phyloP scores from a whole-genome alignment of 2,113 vertebrate species.

The Pelobates fuscus region DNA sequence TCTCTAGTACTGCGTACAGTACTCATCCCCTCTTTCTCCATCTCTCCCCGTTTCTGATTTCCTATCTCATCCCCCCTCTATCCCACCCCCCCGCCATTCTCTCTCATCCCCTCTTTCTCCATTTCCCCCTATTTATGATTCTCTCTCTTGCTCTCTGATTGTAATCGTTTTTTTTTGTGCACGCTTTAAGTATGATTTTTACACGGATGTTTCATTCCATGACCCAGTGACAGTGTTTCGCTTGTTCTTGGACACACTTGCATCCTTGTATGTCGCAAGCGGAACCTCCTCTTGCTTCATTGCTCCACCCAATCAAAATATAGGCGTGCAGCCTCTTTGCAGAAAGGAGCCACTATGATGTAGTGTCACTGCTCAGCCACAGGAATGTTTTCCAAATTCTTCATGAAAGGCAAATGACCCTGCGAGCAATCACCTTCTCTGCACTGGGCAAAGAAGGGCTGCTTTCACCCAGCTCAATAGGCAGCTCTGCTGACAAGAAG shows the following conservation, averaged over 20 bases:
- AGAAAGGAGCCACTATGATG: slow-evolving; percentile 31
- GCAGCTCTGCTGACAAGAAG: neutral
- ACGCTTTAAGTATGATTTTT: too few species aligned
- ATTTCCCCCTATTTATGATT: too few species aligned
- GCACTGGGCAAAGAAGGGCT: neutral
- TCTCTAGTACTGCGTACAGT: too few species aligned
- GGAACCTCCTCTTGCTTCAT: slow-evolving; percentile 3
- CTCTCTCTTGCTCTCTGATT: too few species aligned
- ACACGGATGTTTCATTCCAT: neutral
- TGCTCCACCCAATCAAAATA: slow-evolving; percentile 26
- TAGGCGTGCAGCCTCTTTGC: neutral
- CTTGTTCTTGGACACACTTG: slow-evolving; percentile 32
- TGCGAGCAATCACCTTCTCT: neutral
- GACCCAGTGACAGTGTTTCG: slow-evolving; percentile 11
- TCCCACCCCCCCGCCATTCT: too few species aligned
- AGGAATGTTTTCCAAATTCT: slow-evolving; percentile 31
- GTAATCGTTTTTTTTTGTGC: too few species aligned
- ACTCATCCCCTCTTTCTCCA: too few species aligned
- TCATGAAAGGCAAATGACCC: slow-evolving; percentile 14
- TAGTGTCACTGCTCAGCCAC: slow-evolving; percentile 13
- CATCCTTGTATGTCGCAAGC: slow-evolving; percentile 17
- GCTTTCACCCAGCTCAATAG: neutral
- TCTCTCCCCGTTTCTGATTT: too few species aligned
- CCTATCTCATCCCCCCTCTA: too few species aligned
- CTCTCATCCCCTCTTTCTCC: too few species aligned